These are phyloP conservation scores for Ivindomyrus marchei DNA, from an alignment of 2,113 vertebrate genomes.

Conservation along the genomic window DNA sequence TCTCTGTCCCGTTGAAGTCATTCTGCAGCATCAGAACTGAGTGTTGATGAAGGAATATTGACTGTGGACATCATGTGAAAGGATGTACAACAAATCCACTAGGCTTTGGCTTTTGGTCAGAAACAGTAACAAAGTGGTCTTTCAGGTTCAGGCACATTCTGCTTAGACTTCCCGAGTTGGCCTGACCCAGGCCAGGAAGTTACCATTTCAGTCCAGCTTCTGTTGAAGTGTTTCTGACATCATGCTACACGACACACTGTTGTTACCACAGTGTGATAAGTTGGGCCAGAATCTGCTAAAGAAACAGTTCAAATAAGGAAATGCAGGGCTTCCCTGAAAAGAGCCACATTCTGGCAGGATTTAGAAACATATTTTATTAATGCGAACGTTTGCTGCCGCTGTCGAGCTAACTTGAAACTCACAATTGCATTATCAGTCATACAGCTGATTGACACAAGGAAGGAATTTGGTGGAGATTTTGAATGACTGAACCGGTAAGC, in stretches of 20 bases:
- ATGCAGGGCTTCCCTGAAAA: not conserved
- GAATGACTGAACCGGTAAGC: not conserved
- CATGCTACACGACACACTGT: not conserved
- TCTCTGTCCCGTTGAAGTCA: not conserved
- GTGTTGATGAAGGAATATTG: not conserved
- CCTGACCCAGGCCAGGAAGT: not conserved
- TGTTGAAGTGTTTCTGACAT: not conserved
- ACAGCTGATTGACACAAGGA: not conserved
- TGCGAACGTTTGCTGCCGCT: not conserved
- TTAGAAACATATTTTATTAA: not conserved
- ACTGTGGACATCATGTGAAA: not conserved
- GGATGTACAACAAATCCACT: not conserved
- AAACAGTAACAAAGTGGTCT: not conserved
- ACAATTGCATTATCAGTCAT: no score
- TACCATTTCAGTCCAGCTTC: not conserved
- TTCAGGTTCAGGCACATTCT: not conserved
- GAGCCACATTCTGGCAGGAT: not conserved
- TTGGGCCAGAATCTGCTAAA: not conserved
- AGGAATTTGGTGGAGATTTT: not conserved
- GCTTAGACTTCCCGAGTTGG: no score
- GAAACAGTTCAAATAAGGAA: not conserved
- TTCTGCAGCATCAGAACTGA: not conserved
- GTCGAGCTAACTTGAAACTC: no score
- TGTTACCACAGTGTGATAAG: not conserved
- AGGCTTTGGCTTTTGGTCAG: not conserved